A percentile compares a stretch with the other conserved stretches of the same genome.
Evolutionary conservation across 2,113 vertebrate species (phyloP).

Genomic region (Dendropsophus ebraccatus): DNA sequence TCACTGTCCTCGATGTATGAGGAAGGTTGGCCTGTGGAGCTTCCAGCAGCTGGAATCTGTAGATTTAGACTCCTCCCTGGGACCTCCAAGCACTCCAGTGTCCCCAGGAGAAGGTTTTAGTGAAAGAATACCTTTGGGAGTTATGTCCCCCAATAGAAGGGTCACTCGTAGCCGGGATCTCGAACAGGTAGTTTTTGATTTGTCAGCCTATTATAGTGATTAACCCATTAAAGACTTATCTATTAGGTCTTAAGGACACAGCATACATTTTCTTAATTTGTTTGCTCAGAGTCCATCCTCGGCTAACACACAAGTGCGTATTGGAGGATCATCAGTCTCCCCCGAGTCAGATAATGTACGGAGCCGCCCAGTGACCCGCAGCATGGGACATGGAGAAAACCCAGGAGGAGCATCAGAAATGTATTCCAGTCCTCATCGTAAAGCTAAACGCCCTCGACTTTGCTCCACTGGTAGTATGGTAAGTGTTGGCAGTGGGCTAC

Average conservation of each 20-base stretch:
- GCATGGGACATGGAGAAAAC: constrained; percentile 82
- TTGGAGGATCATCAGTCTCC: constrained; percentile 81
- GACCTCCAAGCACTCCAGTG: constrained; percentile 39
- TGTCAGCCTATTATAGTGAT: too few species aligned
- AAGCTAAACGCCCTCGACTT: constrained; percentile 83
- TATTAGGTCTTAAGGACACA: too few species aligned
- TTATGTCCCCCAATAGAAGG: constrained; percentile 83
- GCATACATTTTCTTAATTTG: neutral
- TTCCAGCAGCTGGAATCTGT: constrained; percentile 88
- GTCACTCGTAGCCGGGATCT: constrained; percentile 88
- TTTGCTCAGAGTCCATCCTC: constrained; percentile 62
- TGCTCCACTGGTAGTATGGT: constrained; percentile 83
- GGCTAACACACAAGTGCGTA: constrained; percentile 71
- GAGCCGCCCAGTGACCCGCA: constrained; percentile 83
- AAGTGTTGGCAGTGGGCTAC: constrained; percentile 65
- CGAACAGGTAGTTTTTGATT: constrained; percentile 77
- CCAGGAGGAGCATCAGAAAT: constrained; percentile 65
- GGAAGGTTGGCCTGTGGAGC: constrained; percentile 91
- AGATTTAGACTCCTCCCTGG: constrained; percentile 70
- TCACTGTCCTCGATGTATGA: constrained; percentile 87
- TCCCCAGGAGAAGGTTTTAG: constrained; percentile 65
- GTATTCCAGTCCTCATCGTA: constrained; percentile 76
- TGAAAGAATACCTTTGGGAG: constrained; percentile 67
- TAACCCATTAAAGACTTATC: too few species aligned
- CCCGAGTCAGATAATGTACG: constrained; percentile 76